A percentile compares a stretch with the other conserved stretches of the same genome.
phyloP scores from a whole-genome alignment of 2,888 invertebrate genomes.

The Paralinhomoeus sp. region DNA sequence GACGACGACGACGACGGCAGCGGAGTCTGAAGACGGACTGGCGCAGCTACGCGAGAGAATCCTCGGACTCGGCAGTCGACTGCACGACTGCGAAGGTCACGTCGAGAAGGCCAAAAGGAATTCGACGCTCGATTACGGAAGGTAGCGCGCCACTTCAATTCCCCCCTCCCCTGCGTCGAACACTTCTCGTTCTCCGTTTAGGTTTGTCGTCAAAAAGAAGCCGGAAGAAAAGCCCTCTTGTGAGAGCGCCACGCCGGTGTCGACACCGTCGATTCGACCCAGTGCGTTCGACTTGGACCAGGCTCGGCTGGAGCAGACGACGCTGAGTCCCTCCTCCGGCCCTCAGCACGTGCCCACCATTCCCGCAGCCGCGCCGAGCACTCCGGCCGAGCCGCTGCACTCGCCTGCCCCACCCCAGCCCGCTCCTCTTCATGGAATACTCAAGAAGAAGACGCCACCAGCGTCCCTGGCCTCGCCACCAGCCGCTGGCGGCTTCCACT shows the following conservation, averaged over 20 bases:
- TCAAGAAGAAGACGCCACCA: not conserved
- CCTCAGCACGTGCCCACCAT: not conserved
- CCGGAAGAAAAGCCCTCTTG: not conserved
- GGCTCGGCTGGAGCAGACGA: constrained; percentile 56
- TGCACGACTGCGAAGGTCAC: constrained; percentile 31
- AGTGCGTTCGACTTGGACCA: constrained; percentile 89
- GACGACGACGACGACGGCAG: constrained; percentile 1
- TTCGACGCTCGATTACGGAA: not conserved
- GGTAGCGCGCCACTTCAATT: too few relatives aligned
- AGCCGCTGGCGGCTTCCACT: not conserved
- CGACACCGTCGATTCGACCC: constrained; percentile 32
- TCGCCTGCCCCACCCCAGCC: too few relatives aligned
- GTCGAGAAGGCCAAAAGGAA: constrained; percentile 1
- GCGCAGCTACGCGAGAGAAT: constrained; percentile 66
- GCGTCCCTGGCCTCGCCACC: not conserved
- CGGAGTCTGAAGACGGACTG: constrained; percentile 8
- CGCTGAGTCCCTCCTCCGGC: not conserved
- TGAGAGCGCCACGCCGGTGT: not conserved
- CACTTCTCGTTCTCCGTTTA: too few relatives aligned
- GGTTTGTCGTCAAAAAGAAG: constrained; percentile 1
- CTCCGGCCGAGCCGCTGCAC: not conserved
- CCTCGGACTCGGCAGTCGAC: constrained; percentile 69
- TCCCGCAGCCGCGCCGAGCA: not conserved
- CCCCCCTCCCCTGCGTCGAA: too few relatives aligned
- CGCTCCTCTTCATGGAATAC: too few relatives aligned